Evolutionary conservation across 1,140 invertebrate genomes (phyloP), one percentile per base, ranked within the genome.

Genomic region (Aleiodes sp.): DNA sequence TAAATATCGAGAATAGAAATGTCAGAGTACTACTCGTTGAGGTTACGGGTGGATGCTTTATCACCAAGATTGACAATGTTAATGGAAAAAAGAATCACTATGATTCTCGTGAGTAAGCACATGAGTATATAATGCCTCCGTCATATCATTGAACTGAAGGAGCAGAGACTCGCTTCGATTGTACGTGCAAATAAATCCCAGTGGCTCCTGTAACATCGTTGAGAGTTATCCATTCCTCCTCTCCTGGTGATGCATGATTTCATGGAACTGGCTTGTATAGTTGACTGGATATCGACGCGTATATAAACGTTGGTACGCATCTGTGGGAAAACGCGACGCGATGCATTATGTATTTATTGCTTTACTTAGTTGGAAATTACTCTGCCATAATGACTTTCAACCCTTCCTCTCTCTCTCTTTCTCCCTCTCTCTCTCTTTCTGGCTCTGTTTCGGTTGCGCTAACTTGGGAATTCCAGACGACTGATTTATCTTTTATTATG

Each of bases 301-400:
- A 66, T 31, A 56, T 28, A 28, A 19, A 29, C 33, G 29, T 35
- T 26, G 59, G 56, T 21, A 24, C 57, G 37, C 64, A 64, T 43
- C 73, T 83, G 81, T 84, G 81, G 81, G 81, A 84, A 79, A 84
- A 81, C 74, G 80, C 75, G 72, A 70, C 79, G 77, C 46, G 75
- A 84, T 84, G 81, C 81, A 84, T 84, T 84, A 84, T 83, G 81
- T 82, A 83, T 84, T 84, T 84, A 82, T 82, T 80, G 80, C 79
- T 83, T 84, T 82, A 82, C 79, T 82, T 84, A 83, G 81, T 83
- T 82, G 76, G 76, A 78, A 83, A 83, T 84, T 83, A 84, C 77
- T 83, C 82, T 82, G 79, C 78, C 68, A 75, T 84, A 83, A 84
- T 82, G 80, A 80, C 76, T 80, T 81, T 77, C 77, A 76, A 74